Conservation (phyloP, 2,113 vertebrate species). For the Brevimyrus niger region DNA sequence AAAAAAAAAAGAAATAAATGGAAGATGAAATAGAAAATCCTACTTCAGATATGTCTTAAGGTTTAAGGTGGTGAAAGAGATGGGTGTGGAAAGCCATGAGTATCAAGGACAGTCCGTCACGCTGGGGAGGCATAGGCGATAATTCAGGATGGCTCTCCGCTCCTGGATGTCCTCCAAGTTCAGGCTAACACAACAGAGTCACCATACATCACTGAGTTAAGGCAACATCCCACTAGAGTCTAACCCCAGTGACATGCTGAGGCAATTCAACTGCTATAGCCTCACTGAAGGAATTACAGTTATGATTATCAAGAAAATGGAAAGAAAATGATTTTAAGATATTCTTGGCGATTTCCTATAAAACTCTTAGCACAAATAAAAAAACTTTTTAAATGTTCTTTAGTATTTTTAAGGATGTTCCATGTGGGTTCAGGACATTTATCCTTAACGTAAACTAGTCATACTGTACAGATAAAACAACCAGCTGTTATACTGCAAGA, state of each 20-base stretch:
- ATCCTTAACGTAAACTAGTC: neutral
- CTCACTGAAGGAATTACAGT: neutral
- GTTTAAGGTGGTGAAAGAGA: neutral
- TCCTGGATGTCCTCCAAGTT: conserved; percentile 12
- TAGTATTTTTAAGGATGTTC: neutral
- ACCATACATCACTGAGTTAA: conserved; percentile 18
- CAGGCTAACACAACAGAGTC: conserved; percentile 20
- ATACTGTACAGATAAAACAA: neutral
- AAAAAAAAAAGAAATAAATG: neutral
- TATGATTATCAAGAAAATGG: neutral
- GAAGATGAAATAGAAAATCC: neutral
- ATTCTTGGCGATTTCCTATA: neutral
- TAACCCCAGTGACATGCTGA: neutral
- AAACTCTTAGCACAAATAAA: neutral
- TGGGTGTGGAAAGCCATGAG: neutral
- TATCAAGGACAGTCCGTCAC: neutral
- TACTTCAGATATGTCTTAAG: neutral
- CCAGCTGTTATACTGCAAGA: neutral
- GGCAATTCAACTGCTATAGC: neutral
- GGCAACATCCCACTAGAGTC: conserved; percentile 12
- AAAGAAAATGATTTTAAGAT: neutral
- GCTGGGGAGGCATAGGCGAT: conserved; percentile 14
- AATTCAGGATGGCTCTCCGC: conserved; percentile 11
- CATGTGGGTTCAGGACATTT: neutral
- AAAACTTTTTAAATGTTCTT: neutral